Base-by-base conservation (phyloP, 1,140 invertebrate genomes). In the Calephelis virginiensis region DNA sequence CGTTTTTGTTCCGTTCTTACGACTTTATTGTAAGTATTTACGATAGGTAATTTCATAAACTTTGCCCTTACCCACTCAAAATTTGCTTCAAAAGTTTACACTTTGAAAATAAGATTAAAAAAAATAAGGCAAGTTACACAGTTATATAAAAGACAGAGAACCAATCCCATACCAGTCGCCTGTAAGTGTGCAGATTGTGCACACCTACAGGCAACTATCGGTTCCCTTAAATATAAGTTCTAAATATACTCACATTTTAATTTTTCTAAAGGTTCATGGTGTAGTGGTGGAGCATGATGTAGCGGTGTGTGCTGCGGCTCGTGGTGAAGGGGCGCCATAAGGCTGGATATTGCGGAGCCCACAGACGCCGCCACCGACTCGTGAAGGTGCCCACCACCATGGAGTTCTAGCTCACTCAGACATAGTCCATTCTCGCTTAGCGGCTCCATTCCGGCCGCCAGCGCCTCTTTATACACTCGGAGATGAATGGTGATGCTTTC, bases 201-300 rank as follows among this genome's bases (percentile, higher is more conserved):
- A 17, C 17, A 17, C 17, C 17, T 17, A 17, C 17, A 17, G 17
- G 1, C 17, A 17, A 17, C 17, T 17, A 17, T 17, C 1, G 17
- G 17, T 17, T 17, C 3, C 17, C 17, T 3, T 17, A 3, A 17
- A 17, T 1, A 17, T 17, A 17, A 17, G 17, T 17, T 17, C 17
- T 17, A 49, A 71, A 59, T 28, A 8, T 80, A 94, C 94, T 94
- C 91, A 96, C 95, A 93, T 95, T 96, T 96, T 72, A 96, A 92
- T 90, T 96, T 96, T 91, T 96, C 95, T 60, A 96, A 83, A 9
- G 95, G 95, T 82, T 96, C 95, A 79, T 96, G 95, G 75, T 95
- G 94, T 38, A 95, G 78, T 3, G 93, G 93, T 9, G 94, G 93
- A 69, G 94, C 92, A 47, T 92, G 90, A 74, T 93, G 92, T 63